Percentiles rank a stretch among this genome's conserved stretches.
These are phyloP conservation scores for Frieseomelitta varia DNA, from an alignment of 1,140 invertebrate species.

Conservation along the genomic window DNA sequence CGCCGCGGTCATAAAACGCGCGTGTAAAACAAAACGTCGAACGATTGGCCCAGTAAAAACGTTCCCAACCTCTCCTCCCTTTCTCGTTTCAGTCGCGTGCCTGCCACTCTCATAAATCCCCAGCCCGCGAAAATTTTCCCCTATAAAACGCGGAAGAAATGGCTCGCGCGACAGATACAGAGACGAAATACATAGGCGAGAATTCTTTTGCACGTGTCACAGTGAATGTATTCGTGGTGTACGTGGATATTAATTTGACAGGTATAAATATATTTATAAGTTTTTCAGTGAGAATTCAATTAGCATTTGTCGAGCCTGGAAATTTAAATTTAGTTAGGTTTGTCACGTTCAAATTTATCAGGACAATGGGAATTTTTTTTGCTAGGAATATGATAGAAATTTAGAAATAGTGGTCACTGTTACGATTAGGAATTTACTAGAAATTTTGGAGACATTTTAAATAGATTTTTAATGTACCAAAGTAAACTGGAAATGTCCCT, in stretches of 20 bases:
- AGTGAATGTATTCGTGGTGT: neutral
- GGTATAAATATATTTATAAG: neutral
- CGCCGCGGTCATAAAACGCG: constrained; percentile 3
- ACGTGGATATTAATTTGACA: neutral
- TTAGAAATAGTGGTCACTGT: too few relatives aligned
- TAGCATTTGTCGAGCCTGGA: too few relatives aligned
- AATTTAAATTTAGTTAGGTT: too few relatives aligned
- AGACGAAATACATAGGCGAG: neutral
- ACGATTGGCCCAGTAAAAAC: constrained; percentile 1
- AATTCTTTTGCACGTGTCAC: neutral
- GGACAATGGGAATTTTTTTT: too few relatives aligned
- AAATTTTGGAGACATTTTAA: too few relatives aligned
- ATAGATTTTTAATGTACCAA: too few relatives aligned
- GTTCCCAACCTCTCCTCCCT: neutral
- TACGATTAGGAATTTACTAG: too few relatives aligned
- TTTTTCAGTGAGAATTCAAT: too few relatives aligned
- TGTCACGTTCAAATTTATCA: too few relatives aligned
- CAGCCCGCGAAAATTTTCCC: neutral
- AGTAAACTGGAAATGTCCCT: too few relatives aligned
- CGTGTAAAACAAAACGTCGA: constrained; percentile 19
- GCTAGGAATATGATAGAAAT: too few relatives aligned
- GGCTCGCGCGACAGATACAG: neutral
- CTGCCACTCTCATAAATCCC: neutral
- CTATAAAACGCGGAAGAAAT: constrained; percentile 6
- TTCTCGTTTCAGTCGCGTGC: neutral